Conservation (phyloP, 2,888 invertebrate genomes). For the Meiosimyza decipiens region DNA sequence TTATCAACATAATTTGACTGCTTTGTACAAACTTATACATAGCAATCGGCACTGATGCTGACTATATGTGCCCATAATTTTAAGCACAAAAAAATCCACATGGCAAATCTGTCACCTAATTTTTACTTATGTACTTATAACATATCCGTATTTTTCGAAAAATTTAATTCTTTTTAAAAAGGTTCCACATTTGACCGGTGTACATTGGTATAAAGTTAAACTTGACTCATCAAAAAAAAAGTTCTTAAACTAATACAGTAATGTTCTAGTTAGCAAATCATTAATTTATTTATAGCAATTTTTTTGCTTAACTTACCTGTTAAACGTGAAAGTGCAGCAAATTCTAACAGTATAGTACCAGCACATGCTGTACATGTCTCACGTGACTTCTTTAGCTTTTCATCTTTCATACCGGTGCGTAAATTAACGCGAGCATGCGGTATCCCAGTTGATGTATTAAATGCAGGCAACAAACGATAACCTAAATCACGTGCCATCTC, state of each 20-base stretch:
- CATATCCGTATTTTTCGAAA: no score
- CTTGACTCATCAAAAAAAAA: no score
- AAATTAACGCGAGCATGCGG: constrained; percentile 96
- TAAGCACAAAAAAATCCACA: no score
- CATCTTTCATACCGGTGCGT: constrained; percentile 82
- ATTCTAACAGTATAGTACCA: constrained; percentile 96
- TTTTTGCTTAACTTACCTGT: constrained; percentile 70
- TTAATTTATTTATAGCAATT: background rate
- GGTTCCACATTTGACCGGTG: no score
- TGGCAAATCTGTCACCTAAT: no score
- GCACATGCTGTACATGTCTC: constrained; percentile 99
- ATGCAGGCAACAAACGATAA: constrained; percentile 92
- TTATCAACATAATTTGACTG: no score
- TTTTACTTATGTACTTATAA: no score
- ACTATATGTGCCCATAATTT: no score
- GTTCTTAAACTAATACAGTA: background rate
- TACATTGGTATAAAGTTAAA: no score
- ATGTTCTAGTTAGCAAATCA: background rate
- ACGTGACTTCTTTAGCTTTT: constrained; percentile 77
- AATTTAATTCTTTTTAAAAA: no score
- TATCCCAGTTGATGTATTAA: constrained; percentile 97
- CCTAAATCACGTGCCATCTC: constrained; percentile 93
- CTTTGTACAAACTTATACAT: no score
- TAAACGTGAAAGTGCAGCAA: constrained; percentile 93
- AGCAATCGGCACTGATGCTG: no score